phyloP scores from a whole-genome alignment of 2,797 vertebrate species.

The Hemitrygon akajei region DNA sequence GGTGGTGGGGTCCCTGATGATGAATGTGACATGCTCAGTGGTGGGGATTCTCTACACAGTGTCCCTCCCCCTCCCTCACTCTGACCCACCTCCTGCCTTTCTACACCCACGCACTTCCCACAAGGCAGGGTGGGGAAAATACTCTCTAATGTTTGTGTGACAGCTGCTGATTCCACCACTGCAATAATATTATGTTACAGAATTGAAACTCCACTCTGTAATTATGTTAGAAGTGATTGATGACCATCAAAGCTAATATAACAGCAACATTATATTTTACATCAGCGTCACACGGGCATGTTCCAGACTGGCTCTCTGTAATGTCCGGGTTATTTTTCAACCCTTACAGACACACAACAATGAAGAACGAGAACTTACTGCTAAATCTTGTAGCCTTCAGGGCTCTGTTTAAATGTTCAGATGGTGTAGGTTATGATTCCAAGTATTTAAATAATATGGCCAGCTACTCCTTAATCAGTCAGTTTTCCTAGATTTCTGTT shows the following conservation, averaged over 20 bases:
- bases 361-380: conserved; percentile 9
- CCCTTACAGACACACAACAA: neutral
- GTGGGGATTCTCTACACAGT: too few species aligned
- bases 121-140: neutral
- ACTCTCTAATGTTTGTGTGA: neutral
- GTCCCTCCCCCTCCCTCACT: neutral
- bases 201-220: conserved; percentile 13
- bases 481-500: neutral
- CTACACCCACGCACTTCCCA: neutral
- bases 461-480: neutral
- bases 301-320: neutral
- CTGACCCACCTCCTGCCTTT: neutral
- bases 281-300: neutral
- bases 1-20: too few species aligned
- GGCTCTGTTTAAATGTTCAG: neutral
- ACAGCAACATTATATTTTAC: neutral
- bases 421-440: neutral
- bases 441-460: neutral
- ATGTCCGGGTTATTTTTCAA: neutral
- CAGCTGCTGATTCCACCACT: conserved; percentile 19
- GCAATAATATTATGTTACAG: conserved; percentile 22
- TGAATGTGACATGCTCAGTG: too few species aligned
- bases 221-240: conserved; percentile 29
- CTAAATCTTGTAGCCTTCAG: neutral
- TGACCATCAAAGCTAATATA: neutral